These are phyloP conservation scores for Leptatherina wallacei DNA, from an alignment of 2,797 vertebrate species.

Conservation along the genomic window DNA sequence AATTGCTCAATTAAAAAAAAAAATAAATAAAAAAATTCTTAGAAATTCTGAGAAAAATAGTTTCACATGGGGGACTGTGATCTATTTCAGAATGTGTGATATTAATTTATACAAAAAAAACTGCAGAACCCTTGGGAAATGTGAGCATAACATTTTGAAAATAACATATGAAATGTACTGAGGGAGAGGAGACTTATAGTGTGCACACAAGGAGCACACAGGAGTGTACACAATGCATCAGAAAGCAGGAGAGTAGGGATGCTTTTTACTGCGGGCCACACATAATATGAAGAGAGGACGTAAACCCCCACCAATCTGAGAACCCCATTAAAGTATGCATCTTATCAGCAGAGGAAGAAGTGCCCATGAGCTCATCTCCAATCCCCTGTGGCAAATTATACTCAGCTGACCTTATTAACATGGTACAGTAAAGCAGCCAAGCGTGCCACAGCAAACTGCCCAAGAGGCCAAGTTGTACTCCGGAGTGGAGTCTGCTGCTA, in stretches of 20 bases:
- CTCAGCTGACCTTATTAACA: constrained; percentile 77
- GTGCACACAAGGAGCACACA: not conserved
- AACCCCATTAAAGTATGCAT: constrained; percentile 70
- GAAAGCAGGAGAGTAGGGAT: constrained; percentile 19
- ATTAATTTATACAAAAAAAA: constrained; percentile 40
- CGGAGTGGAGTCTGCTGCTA: constrained; percentile 51
- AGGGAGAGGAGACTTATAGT: constrained; percentile 25
- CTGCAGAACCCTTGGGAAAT: constrained; percentile 62
- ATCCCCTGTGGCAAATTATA: constrained; percentile 63
- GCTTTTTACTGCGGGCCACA: constrained; percentile 52
- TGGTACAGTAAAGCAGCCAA: constrained; percentile 68
- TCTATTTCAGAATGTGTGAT: constrained; percentile 36
- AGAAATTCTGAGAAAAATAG: not conserved
- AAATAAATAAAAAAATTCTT: no score
- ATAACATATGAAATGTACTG: constrained; percentile 62
- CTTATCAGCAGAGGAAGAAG: constrained; percentile 67
- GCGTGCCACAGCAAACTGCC: constrained; percentile 65
- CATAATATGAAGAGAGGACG: constrained; percentile 50
- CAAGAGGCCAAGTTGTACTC: constrained; percentile 60
- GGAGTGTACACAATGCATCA: constrained; percentile 23
- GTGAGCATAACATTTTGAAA: constrained; percentile 72
- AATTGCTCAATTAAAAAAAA: not conserved
- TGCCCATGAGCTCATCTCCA: constrained; percentile 49
- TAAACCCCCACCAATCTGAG: constrained; percentile 52
- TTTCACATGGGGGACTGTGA: not conserved